Evolutionary conservation across 2,888 invertebrate genomes (phyloP), one percentile per base, ranked within the genome.

Genomic region (Noctua janthina): DNA sequence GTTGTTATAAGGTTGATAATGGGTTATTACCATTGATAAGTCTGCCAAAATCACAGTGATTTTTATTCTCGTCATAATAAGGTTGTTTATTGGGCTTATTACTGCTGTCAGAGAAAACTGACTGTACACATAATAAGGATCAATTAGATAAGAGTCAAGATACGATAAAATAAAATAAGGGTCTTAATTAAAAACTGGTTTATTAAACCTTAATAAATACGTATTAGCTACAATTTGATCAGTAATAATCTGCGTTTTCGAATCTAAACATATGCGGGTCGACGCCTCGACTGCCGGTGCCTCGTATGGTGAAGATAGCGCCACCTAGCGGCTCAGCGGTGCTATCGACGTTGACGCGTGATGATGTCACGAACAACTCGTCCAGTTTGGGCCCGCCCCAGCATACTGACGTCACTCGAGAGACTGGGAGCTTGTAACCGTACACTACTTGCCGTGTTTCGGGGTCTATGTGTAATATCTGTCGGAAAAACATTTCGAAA

Each of bases 311-410:
- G 87, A 96, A 96, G 46, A 96, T 90, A 56, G 95, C 95, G 72
- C 96, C 96, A 0, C 92, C 94, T 0, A 95, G 91, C 23, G 94
- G 94, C 70, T 96, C 94, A 2, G 72, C n/a, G 7, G 80, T 62
- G 1, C 70, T 66, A 11, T 91, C 91, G 0, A 81, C 51, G 3
- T 75, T 76, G 79, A 92, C 91, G 8, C 89, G 91, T 3, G 93
- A 91, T 0, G 97, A 97, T 0, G 98, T 98, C 6, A 98, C 97
- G 89, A 97, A 98, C 66, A 98, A 92, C 84, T 97, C 97, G 88
- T 98, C 97, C 43, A 97, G 93, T 78, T 97, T 93, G 0, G 97
- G 96, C 0, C 98, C 98, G 62, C 98, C 98, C 95, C 98, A 98
- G 76, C 97, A 96, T 1, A 98, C 97, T 0, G 98, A 98, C 0